Evolutionary conservation across 2,888 invertebrate species (phyloP), one percentile per base, ranked within the genome.

Genomic region (Zaprionus bogoriensis): DNA sequence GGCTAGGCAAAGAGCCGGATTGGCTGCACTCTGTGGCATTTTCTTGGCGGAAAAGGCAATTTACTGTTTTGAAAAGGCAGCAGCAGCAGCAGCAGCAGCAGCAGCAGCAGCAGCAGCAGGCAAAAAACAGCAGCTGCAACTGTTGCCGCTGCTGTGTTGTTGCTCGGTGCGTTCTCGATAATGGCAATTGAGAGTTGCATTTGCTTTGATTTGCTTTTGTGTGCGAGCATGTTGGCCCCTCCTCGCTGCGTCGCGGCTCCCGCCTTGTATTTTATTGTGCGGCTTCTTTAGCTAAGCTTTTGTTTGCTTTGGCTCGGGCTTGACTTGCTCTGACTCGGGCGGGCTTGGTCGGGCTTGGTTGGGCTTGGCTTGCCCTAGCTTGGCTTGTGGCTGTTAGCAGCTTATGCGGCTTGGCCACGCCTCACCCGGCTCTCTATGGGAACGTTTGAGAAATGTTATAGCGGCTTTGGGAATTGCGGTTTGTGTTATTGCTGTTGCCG

Each of bases 121-220:
- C n/a, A n/a, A n/a, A n/a, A n/a, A n/a, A n/a, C n/a, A n/a, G n/a
- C 20, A 19, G 4, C 38, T 38, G 4, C 19, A 17, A 3, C 6
- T 48, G 12, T 27, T 46, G 39, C 41, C 47, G 62, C 23, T 54
- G 44, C 51, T 57, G 47, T 54, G 42, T 51, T 58, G 45, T 58
- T 53, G 47, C 51, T 46, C 46, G 46, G 44, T 70, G 75, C 67
- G 69, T 65, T 69, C 19, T 65, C 87, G 85, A 87, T 82, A 82
- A 82, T 82, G 71, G 77, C 74, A 87, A 82, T 85, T 79, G 86
- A 78, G 86, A 80, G 68, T 85, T 82, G 82, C 85, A 87, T 85
- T 82, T 76, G 70, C 85, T 76, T 87, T 82, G 87, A 87, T 87
- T 87, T 85, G 80, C 63, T 62, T 61, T 42, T 45, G 52, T 52